A percentile compares a stretch with the other conserved stretches of the same genome.
phyloP scores from a whole-genome alignment of 1,140 invertebrate species.

The Pteromalus puparum region DNA sequence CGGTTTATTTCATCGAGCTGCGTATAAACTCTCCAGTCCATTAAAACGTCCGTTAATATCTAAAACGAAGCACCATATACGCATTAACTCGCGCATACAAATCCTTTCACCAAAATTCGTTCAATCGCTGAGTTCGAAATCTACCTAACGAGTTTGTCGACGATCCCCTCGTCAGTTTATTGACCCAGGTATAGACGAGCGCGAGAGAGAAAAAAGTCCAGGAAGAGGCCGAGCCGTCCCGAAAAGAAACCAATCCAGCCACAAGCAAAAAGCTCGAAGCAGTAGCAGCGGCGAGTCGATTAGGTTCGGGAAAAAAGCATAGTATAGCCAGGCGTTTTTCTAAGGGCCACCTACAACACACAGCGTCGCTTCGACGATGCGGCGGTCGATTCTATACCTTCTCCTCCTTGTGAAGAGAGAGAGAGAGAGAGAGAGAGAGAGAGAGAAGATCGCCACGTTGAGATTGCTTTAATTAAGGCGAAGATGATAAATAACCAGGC shows the following conservation, averaged over 20 bases:
- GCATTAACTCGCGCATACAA: too few relatives aligned
- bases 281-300: neutral
- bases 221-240: neutral
- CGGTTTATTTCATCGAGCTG: too few relatives aligned
- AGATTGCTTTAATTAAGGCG: conserved; percentile 50
- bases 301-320: neutral
- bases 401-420: neutral
- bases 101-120: too few relatives aligned
- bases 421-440: neutral
- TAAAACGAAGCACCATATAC: too few relatives aligned
- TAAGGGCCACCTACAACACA: neutral
- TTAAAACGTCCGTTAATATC: too few relatives aligned
- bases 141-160: too few relatives aligned
- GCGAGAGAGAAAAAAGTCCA: neutral
- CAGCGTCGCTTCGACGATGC: neutral
- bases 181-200: too few relatives aligned
- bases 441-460: conserved; percentile 33
- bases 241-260: neutral
- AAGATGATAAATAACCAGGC: conserved; percentile 49
- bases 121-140: too few relatives aligned
- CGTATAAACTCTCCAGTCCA: too few relatives aligned
- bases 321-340: neutral
- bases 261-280: neutral
- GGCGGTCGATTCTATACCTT: conserved; percentile 12
- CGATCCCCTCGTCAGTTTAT: too few relatives aligned